Base-by-base conservation (phyloP, 2,888 invertebrate genomes). In the Hypselothyrea guttata region DNA sequence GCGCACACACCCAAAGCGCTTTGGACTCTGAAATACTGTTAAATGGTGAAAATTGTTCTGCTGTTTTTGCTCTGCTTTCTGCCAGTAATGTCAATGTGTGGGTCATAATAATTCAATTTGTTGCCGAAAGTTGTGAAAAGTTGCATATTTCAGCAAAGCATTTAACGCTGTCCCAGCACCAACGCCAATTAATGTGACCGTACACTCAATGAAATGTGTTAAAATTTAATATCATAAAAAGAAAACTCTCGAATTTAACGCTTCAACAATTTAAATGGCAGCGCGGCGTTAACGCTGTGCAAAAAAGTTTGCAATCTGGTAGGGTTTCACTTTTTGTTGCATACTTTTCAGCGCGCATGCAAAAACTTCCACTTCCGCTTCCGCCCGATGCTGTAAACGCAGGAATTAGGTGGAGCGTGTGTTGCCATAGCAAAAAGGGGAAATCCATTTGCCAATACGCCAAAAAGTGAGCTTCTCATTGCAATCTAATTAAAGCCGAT, bases 31-130 rank as follows among this genome's bases (percentile, higher is more conserved):
- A 9, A 4, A 4, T 13, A 4, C 16, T 37, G 16, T 28, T 48
- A 40, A 18, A 59, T 54, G 51, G 38, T 46, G 45, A 27, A 33
- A 40, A 31, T 15, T 27, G 45, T 57, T 51, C 55, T 37, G 54
- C 40, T 56, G 57, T 62, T 68, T 49, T 73, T 71, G 30, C 44
- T 55, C 18, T n/a, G 28, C 15, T 12, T 41, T 34, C 34, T n/a
- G n/a, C 18, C 11, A 18, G 7, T n/a, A 12, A 41, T 52, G 51
- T 31, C 9, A 41, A 30, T 52, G 22, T 40, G 55, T 16, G 63
- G 46, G 47, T 30, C 51, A 47, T 64, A 68, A 68, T 71, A 81
- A 84, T 77, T 81, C 64, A 75, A 83, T 81, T 83, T 76, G 64
- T 52, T 58, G 56, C 57, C 38, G 45, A 68, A 65, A 76, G 54